Evolutionary conservation across 2,113 vertebrate genomes (phyloP), one percentile per base, ranked within the genome.

Genomic region (Heloderma charlesbogerti): DNA sequence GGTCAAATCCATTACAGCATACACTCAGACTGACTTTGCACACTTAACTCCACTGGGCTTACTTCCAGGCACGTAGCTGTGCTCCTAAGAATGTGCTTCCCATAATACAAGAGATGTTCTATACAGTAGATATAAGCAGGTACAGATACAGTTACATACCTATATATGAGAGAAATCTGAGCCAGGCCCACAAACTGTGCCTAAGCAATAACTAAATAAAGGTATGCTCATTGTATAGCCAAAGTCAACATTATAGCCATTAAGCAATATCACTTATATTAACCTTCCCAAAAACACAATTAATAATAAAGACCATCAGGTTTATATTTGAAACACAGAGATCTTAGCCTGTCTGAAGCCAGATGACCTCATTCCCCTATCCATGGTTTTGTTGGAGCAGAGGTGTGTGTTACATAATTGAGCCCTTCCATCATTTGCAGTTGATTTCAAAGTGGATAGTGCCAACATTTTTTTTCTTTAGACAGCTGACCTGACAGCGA

Each of bases 1-100:
- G 97, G 97, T 97, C 97, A 97, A 97, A 97, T 96, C 96, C 94
- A 98, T 98, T 98, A 98, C 93, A 97, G 94, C 84, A 22, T 94
- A 80, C 94, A 92, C 93, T 96, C 92, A 95, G 95, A 95, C 92
- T 84, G 93, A 96, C 96, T 97, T 96, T 97, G 94, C 92, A 96
- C 96, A 97, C 94, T 96, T 97, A 97, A 97, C 96, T 96, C 95
- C 94, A 89, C 88, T 82, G 9, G 94, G 92, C 90, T 96, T 93
- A 95, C 94, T 93, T 94, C 95, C 95, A 93, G 90, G 94, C 92
- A 93, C 94, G 95, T 93, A 88, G 93, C 79, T 60, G 93, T 96
- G 96, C 95, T 96, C 95, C 95, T 94, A 93, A 96, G 91, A 97
- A 96, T 86, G 95, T 94, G 93, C 94, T 96, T 96, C 90, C 94